Base-by-base conservation (phyloP, 1,140 invertebrate genomes). In the roundworm (Caenorhabditis elegans) region DNA sequence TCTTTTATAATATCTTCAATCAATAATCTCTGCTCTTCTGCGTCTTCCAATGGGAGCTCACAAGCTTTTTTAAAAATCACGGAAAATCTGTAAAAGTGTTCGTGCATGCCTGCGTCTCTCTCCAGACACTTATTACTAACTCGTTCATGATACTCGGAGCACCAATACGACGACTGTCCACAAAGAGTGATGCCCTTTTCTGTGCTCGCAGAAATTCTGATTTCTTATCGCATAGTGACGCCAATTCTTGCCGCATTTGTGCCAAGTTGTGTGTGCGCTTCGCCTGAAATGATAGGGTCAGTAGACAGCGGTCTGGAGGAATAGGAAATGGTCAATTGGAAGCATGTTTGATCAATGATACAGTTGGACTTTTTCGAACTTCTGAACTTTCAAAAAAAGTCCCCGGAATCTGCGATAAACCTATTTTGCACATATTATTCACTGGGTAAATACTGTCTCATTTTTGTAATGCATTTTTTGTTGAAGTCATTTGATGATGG, bases 111-210 rank as follows among this genome's bases (percentile, higher is more conserved):
- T 80, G 53, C 8, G n/a, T 70, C 15, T 48, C 11, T 19, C 34
- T 80, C 70, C 17, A 70, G 55, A 80, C 70, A n/a, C 55, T 47
- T 70, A 70, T 51, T 48, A 24, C 79, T 80, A 19, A 80, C 79
- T 80, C 55, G 26, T 46, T 47, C 79, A 70, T 60, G 24, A 80
- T 22, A 46, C 70, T 80, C 79, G 70, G 39, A 28, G 55, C 79
- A 80, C 70, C 60, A 10, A 80, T 39, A 24, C 79, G 79, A 47
- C 43, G 70, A 31, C 55, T 60, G 43, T 80, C 19, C 79, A 80
- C 79, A 51, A 80, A 70, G 36, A 80, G 34, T n/a, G 79, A 80
- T 47, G 79, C 79, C 39, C 79, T 80, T 34, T 80, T 80, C 79
- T 80, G 79, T 51, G 55, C 55, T 39, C 55, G 51, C 22, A 80